Evolutionary conservation across 1,140 invertebrate species (phyloP).

Genomic region (Drosophila sp.): DNA sequence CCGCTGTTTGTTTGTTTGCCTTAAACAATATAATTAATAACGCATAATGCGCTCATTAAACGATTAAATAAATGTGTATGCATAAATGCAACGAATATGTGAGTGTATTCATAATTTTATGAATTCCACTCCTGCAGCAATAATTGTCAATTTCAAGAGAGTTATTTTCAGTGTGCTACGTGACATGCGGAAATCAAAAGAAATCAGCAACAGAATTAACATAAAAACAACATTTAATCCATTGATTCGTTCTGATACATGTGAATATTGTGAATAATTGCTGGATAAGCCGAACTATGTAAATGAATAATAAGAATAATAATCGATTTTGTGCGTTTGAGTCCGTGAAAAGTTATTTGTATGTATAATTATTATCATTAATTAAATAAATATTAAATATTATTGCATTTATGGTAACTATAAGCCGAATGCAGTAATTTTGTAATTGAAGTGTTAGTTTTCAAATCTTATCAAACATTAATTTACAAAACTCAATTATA

Average conservation of each 20-base stretch:
- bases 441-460: no score
- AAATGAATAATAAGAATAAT: no score
- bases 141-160: constrained; percentile 9
- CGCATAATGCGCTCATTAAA: constrained; percentile 37
- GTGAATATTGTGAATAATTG: constrained; percentile 10
- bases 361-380: no score
- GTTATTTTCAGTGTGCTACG: not conserved
- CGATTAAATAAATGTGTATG: constrained; percentile 36
- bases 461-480: not conserved
- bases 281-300: not conserved
- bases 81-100: constrained; percentile 6
- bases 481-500: not conserved
- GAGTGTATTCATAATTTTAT: constrained; percentile 2
- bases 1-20: constrained; percentile 1
- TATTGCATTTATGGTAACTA: no score
- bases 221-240: not conserved
- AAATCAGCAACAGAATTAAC: not conserved
- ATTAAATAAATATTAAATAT: no score
- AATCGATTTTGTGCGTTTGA: no score
- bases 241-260: not conserved
- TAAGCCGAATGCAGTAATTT: no score
- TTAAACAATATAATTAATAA: constrained; percentile 40
- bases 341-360: no score
- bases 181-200: constrained; percentile 24
- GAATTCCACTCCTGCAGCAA: not conserved